Conservation (phyloP, 2,888 invertebrate genomes). For the Actias luna region DNA sequence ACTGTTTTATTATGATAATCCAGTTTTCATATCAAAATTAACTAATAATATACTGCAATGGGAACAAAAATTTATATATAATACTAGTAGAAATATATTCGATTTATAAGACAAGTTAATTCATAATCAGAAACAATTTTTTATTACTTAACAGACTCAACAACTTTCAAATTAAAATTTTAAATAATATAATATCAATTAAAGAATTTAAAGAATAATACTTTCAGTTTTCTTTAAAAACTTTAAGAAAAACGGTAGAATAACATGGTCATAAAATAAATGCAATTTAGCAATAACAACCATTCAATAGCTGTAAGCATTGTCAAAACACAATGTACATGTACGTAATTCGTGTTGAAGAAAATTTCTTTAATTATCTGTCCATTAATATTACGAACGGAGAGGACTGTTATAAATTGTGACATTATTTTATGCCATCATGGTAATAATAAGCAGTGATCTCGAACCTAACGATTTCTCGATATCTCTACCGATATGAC, state of each 20-base stretch:
- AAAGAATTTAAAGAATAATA: too few relatives aligned
- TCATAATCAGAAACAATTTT: too few relatives aligned
- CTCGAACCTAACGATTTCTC: too few relatives aligned
- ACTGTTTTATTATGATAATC: background rate
- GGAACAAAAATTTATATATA: too few relatives aligned
- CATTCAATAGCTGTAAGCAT: background rate
- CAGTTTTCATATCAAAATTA: background rate
- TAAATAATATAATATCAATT: too few relatives aligned
- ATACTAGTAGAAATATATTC: too few relatives aligned
- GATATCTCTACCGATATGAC: too few relatives aligned
- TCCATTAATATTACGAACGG: background rate
- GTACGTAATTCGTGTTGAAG: background rate
- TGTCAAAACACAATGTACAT: background rate
- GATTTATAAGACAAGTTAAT: too few relatives aligned
- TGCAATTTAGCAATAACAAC: background rate
- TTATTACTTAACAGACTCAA: too few relatives aligned
- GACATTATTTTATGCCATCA: background rate
- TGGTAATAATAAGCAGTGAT: too few relatives aligned
- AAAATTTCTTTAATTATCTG: background rate
- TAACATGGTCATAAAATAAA: background rate
- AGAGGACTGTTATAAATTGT: background rate
- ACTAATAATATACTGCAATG: background rate
- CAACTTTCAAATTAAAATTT: too few relatives aligned
- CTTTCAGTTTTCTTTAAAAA: too few relatives aligned
- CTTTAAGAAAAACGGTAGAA: background rate